Conservation (phyloP, 2,113 vertebrate genomes). For the Hiodon alosoides region DNA sequence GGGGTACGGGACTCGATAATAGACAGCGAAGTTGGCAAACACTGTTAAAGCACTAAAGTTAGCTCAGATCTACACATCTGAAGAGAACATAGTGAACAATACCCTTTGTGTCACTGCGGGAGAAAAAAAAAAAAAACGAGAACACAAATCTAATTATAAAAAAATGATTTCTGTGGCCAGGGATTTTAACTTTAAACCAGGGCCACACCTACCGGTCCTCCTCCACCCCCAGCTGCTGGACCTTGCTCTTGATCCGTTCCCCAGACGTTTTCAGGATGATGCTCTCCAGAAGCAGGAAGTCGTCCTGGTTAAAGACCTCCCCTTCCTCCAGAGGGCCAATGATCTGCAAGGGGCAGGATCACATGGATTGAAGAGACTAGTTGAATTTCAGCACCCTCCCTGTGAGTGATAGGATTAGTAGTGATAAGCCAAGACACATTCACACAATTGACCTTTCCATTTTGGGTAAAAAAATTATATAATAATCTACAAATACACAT, state of each 20-base stretch:
- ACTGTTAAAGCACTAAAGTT: too few species aligned
- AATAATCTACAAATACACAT: too few species aligned
- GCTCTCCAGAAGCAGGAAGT: constrained; percentile 92
- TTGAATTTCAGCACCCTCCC: not conserved
- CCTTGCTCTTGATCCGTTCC: constrained; percentile 87
- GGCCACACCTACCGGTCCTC: constrained; percentile 74
- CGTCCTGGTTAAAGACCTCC: constrained; percentile 95
- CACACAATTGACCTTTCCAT: too few species aligned
- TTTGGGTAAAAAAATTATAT: too few species aligned
- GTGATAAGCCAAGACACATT: too few species aligned
- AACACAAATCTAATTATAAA: not conserved
- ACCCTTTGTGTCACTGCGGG: not conserved
- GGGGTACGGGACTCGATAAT: too few species aligned
- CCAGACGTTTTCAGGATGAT: constrained; percentile 92
- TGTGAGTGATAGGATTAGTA: too few species aligned
- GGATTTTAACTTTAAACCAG: too few species aligned
- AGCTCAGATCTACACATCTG: too few species aligned
- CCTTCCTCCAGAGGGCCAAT: constrained; percentile 82
- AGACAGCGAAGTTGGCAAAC: too few species aligned
- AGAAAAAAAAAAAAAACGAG: not conserved
- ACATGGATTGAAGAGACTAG: not conserved
- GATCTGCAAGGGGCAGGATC: constrained; percentile 61
- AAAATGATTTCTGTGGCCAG: too few species aligned
- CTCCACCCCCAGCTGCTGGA: constrained; percentile 79
- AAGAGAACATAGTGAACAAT: not conserved